Conservation (phyloP, 2,797 vertebrate species). For the Lagodon rhomboides region DNA sequence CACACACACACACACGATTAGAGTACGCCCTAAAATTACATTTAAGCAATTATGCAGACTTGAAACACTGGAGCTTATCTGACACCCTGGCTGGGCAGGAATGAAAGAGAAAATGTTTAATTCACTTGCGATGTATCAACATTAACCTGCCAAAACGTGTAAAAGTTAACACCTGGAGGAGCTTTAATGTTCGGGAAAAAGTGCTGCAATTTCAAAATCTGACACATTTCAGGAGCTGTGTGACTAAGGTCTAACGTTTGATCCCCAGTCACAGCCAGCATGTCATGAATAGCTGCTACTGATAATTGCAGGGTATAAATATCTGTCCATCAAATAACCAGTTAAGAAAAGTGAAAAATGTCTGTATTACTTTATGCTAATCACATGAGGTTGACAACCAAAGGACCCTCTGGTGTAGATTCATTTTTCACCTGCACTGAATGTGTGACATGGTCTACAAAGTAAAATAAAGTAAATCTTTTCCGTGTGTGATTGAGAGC, state of each 20-base stretch:
- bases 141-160: conserved; percentile 43
- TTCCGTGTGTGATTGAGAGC: not conserved
- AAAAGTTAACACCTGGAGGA: conserved; percentile 41
- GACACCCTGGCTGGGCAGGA: conserved; percentile 12
- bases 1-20: conserved; percentile 4
- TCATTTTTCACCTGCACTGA: not conserved
- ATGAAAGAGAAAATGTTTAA: conserved; percentile 35
- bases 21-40: conserved; percentile 13
- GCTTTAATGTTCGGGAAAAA: conserved; percentile 37
- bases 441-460: not conserved
- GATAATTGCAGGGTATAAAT: conserved; percentile 29
- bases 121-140: conserved; percentile 25
- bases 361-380: conserved; percentile 21
- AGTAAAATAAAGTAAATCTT: conserved; percentile 1
- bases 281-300: conserved; percentile 32
- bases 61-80: conserved; percentile 45
- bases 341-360: conserved; percentile 19
- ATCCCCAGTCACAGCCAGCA: conserved; percentile 13
- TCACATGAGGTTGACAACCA: conserved; percentile 35
- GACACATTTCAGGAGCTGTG: conserved; percentile 26
- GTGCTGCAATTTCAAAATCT: conserved; percentile 34
- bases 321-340: conserved; percentile 35
- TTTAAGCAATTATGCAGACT: conserved; percentile 16
- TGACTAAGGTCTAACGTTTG: conserved; percentile 23
- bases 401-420: conserved; percentile 1